Conservation (phyloP, 2,888 invertebrate species). For the Tiphia femorata region DNA sequence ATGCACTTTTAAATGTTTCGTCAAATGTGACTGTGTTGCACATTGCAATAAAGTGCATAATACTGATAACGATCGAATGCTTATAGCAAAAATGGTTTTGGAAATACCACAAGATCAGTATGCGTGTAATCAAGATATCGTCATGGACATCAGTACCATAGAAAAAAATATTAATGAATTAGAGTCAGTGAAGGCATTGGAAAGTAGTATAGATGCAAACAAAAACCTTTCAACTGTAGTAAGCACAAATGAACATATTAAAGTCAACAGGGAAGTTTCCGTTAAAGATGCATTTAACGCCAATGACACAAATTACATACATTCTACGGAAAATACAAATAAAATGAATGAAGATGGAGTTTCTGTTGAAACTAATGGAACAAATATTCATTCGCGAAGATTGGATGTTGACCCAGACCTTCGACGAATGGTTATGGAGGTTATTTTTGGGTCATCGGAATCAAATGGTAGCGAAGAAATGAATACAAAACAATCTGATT, state of each 20-base stretch:
- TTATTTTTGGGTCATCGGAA: slow-evolving; percentile 60
- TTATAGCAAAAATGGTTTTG: slow-evolving; percentile 43
- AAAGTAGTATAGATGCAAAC: neutral
- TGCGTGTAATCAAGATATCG: slow-evolving; percentile 14
- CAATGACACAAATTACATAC: neutral
- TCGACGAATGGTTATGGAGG: slow-evolving; percentile 66
- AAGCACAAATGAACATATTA: neutral
- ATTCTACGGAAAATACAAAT: neutral
- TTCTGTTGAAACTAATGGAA: neutral
- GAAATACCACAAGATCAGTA: slow-evolving; percentile 37
- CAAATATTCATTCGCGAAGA: neutral
- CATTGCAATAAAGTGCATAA: slow-evolving; percentile 77
- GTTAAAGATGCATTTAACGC: neutral
- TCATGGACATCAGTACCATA: slow-evolving; percentile 10
- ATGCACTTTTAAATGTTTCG: slow-evolving; percentile 79
- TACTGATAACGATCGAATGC: slow-evolving; percentile 65
- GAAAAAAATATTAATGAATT: slow-evolving; percentile 3
- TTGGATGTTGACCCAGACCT: slow-evolving; percentile 51
- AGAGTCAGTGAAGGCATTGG: neutral
- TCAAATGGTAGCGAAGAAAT: neutral
- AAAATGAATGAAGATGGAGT: no score
- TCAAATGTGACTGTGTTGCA: slow-evolving; percentile 75
- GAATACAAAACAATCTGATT: neutral
- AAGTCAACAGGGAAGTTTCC: neutral
- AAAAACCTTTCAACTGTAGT: neutral